Evolutionary conservation across 2,797 vertebrate genomes (phyloP).

Genomic region (Coendou prehensilis): DNA sequence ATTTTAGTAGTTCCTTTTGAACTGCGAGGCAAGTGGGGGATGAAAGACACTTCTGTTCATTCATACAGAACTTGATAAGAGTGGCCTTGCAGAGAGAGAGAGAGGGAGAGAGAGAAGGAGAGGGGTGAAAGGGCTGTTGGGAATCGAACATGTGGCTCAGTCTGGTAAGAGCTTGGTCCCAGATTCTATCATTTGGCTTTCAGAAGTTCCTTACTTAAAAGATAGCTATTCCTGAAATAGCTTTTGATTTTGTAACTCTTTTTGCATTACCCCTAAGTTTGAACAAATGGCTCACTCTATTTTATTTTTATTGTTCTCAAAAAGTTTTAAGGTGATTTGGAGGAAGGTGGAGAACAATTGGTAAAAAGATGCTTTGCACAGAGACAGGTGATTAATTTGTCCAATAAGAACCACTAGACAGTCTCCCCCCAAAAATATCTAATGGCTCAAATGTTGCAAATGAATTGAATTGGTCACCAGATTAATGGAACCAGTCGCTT

Average conservation of each 20-base stretch:
- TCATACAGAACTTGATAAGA: constrained; percentile 89
- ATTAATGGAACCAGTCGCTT: background rate
- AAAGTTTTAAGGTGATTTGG: background rate
- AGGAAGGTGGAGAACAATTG: background rate
- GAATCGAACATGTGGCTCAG: background rate
- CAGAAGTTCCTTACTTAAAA: background rate
- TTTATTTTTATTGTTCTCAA: background rate
- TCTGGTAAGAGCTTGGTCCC: background rate
- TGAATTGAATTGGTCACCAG: background rate
- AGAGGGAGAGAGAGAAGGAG: background rate
- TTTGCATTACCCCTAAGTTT: background rate
- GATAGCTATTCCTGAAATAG: background rate
- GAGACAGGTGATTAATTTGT: background rate
- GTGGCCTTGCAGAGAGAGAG: constrained; percentile 38
- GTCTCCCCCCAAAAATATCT: background rate
- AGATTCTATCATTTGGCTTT: background rate
- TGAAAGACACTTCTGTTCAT: constrained; percentile 93
- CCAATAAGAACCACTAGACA: background rate
- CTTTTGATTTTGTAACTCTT: background rate
- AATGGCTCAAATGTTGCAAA: background rate
- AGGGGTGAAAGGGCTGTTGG: constrained; percentile 14
- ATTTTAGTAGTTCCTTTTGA: constrained; percentile 94
- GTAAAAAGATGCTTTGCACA: background rate
- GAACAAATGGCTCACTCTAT: background rate
- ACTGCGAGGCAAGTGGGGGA: constrained; percentile 87